Evolutionary conservation across 2,888 invertebrate species (phyloP).

Genomic region (Caradrina clavipalpis): DNA sequence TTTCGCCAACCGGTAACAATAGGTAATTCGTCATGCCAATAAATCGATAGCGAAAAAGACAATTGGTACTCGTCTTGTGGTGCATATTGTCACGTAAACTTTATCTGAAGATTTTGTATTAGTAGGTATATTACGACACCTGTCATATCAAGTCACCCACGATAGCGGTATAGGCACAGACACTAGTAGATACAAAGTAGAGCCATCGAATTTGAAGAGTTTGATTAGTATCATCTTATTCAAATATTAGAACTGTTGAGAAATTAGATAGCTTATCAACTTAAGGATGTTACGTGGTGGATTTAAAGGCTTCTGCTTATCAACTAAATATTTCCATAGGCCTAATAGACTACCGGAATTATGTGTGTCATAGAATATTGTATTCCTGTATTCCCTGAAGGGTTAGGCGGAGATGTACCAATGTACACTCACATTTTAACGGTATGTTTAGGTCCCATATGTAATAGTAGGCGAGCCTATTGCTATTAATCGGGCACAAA

Average conservation of each 20-base stretch:
- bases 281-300: slow-evolving; percentile 21
- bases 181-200: not conserved
- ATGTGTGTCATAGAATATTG: no score
- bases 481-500: no score
- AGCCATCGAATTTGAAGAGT: slow-evolving; percentile 25
- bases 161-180: slow-evolving; percentile 14
- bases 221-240: slow-evolving; percentile 20
- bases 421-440: no score
- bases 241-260: slow-evolving; percentile 27
- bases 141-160: not conserved
- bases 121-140: slow-evolving; percentile 21
- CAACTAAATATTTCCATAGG: slow-evolving; percentile 1
- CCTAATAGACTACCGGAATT: not conserved
- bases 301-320: slow-evolving; percentile 22
- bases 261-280: slow-evolving; percentile 29
- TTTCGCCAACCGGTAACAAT: not conserved
- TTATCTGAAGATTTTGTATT: slow-evolving; percentile 37
- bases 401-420: no score
- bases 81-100: slow-evolving; percentile 38
- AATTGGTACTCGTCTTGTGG: slow-evolving; percentile 9
- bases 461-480: no score
- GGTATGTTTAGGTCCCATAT: no score
- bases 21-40: slow-evolving; percentile 4
- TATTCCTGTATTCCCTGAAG: no score
- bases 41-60: slow-evolving; percentile 17